Evolutionary conservation across 1,140 invertebrate genomes (phyloP).

Genomic region (Hylaeus anthracinus): DNA sequence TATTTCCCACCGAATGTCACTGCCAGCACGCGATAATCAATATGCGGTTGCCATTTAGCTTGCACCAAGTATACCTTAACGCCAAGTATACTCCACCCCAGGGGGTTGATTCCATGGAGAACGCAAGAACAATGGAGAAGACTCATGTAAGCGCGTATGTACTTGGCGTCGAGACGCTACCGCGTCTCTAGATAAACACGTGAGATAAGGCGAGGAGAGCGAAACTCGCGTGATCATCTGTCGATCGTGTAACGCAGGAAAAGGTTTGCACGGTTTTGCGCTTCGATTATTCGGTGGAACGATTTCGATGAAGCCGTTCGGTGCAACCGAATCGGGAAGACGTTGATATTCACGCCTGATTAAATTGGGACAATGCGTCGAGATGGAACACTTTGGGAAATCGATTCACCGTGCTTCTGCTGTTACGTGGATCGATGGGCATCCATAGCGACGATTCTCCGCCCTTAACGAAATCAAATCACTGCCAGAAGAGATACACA

Average conservation of each 20-base stretch:
- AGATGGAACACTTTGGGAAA: constrained; percentile 16
- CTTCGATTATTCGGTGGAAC: constrained; percentile 3
- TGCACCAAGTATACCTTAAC: neutral
- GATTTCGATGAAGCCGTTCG: constrained; percentile 1
- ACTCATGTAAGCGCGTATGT: no score
- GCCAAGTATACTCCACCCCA: no score
- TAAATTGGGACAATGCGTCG: constrained; percentile 30
- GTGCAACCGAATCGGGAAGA: neutral
- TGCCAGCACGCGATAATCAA: constrained; percentile 56
- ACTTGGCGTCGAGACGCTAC: no score
- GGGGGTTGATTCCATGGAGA: neutral
- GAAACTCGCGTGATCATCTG: neutral
- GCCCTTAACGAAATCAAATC: no score
- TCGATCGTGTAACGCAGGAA: neutral
- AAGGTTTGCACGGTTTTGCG: neutral
- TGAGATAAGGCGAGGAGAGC: neutral
- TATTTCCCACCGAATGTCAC: constrained; percentile 51
- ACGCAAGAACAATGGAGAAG: neutral
- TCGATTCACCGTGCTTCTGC: neutral
- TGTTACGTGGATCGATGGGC: neutral
- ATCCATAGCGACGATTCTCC: neutral
- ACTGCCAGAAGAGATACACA: no score
- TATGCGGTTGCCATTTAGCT: constrained; percentile 19
- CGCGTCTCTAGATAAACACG: neutral
- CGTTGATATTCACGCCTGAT: constrained; percentile 28